These are phyloP conservation scores for Sciurus carolinensis DNA, from an alignment of 2,797 vertebrate genomes.

Conservation along the genomic window DNA sequence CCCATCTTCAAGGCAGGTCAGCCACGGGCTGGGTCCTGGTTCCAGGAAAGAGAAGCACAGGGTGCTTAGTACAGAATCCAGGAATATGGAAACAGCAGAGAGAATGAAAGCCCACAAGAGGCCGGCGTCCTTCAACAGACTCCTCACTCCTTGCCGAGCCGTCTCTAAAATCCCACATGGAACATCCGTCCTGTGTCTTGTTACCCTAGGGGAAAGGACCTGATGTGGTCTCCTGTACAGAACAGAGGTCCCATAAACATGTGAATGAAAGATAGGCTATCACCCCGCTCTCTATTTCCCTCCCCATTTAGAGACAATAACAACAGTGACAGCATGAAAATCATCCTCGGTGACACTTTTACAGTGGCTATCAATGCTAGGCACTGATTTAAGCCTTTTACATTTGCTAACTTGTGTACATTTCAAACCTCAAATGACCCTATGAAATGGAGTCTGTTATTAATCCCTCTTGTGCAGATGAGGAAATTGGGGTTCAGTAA, in stretches of 20 bases:
- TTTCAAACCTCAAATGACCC: background rate
- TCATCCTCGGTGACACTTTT: background rate
- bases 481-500: background rate
- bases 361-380: background rate
- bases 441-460: background rate
- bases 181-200: background rate
- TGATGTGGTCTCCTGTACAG: background rate
- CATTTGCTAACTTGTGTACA: background rate
- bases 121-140: background rate
- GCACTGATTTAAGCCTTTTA: background rate
- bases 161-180: background rate
- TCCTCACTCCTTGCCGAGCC: background rate
- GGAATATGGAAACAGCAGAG: background rate
- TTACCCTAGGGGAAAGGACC: background rate
- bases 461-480: background rate
- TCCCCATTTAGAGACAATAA: conserved; percentile 11
- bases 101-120: background rate
- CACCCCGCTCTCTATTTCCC: background rate
- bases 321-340: background rate
- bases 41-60: conserved; percentile 80
- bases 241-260: background rate
- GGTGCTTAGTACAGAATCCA: conserved; percentile 23
- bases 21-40: conserved; percentile 93
- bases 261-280: background rate
- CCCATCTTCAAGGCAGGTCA: conserved; percentile 96